Conservation (phyloP, 2,888 invertebrate species). For the Agrochola lychnidis region DNA sequence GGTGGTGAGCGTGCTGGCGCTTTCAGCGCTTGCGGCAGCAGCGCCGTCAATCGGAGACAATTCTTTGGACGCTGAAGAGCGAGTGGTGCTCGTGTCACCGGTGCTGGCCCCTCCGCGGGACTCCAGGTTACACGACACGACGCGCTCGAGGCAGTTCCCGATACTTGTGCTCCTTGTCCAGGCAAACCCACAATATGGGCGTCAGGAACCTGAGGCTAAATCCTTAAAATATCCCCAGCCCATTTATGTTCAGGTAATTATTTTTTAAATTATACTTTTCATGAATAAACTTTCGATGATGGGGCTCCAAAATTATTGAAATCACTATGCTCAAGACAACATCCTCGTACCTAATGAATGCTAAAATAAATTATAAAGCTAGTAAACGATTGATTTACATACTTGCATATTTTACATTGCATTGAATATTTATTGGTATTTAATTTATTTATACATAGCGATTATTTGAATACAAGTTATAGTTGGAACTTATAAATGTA, state of each 20-base stretch:
- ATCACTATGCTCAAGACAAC: background rate
- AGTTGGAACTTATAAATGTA: background rate
- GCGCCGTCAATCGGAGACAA: slow-evolving; percentile 82
- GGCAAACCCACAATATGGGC: slow-evolving; percentile 69
- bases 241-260: slow-evolving; percentile 85
- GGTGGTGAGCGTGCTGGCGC: slow-evolving; percentile 79
- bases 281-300: background rate
- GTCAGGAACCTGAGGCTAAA: slow-evolving; percentile 79
- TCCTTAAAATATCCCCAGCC: slow-evolving; percentile 80
- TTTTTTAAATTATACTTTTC: slow-evolving; percentile 10
- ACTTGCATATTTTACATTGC: background rate
- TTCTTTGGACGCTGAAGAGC: slow-evolving; percentile 79
- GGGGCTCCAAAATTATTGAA: background rate
- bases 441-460: background rate
- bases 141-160: slow-evolving; percentile 85
- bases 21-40: slow-evolving; percentile 75
- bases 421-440: background rate
- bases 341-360: background rate
- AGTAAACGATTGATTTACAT: background rate
- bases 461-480: background rate
- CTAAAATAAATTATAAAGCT: background rate
- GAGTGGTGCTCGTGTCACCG: slow-evolving; percentile 83
- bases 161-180: slow-evolving; percentile 83
- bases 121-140: slow-evolving; percentile 79
- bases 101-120: slow-evolving; percentile 86